These are phyloP conservation scores for Bambusicola thoracicus DNA, from an alignment of 2,113 vertebrate species.

Conservation along the genomic window DNA sequence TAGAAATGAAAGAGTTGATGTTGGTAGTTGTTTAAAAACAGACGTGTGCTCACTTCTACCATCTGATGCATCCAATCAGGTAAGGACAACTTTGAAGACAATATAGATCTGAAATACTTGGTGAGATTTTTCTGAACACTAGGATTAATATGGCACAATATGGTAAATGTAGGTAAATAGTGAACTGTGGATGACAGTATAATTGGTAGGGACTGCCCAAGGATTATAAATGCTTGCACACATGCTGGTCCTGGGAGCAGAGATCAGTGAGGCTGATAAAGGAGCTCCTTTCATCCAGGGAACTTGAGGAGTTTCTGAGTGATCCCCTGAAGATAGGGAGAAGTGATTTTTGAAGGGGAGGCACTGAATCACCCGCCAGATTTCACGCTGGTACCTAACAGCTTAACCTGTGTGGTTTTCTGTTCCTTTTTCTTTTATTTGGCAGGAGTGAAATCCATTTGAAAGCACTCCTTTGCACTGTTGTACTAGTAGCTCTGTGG, in stretches of 20 bases:
- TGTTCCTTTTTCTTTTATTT: neutral
- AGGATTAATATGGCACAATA: neutral
- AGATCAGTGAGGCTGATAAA: neutral
- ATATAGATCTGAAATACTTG: neutral
- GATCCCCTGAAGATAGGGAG: neutral
- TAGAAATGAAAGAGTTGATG: neutral
- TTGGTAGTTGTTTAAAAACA: neutral
- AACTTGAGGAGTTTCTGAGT: neutral
- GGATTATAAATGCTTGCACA: neutral
- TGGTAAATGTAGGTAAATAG: neutral
- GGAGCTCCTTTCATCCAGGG: neutral
- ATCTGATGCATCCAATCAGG: neutral
- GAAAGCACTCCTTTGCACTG: neutral
- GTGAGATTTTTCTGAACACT: neutral
- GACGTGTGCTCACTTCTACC: neutral
- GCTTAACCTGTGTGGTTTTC: neutral
- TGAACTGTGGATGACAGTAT: neutral
- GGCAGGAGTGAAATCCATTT: neutral
- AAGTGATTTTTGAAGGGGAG: neutral
- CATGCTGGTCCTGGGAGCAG: neutral
- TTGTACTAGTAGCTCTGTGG: neutral
- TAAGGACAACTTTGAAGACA: neutral
- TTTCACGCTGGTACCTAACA: neutral
- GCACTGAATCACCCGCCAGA: neutral
- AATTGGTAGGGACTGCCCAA: neutral